These are phyloP conservation scores for Pseudopipra pipra DNA, from an alignment of 2,113 vertebrate genomes.

Conservation along the genomic window DNA sequence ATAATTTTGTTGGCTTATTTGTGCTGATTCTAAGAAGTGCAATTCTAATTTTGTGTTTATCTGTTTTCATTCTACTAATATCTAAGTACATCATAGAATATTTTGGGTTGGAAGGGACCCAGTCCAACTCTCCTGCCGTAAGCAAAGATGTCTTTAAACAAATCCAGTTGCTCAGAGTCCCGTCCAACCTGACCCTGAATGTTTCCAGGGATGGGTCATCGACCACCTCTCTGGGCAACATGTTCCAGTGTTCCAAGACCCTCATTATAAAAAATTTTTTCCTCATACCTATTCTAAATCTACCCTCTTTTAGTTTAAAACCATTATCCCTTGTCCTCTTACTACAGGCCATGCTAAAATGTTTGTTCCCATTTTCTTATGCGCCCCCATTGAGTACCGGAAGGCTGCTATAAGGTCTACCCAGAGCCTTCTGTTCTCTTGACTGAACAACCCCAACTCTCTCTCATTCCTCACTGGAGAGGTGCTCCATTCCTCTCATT, in stretches of 20 bases:
- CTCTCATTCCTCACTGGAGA: neutral
- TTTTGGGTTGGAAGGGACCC: neutral
- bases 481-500: neutral
- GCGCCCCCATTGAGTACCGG: neutral
- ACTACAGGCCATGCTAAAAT: neutral
- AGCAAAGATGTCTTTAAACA: neutral
- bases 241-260: neutral
- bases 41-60: neutral
- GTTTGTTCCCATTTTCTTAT: neutral
- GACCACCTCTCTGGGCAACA: neutral
- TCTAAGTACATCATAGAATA: neutral
- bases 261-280: neutral
- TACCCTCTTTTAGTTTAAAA: neutral
- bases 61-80: neutral
- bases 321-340: neutral
- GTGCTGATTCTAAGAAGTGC: neutral
- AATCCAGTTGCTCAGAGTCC: neutral
- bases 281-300: neutral
- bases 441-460: fast-evolving
- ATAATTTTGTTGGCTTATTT: neutral
- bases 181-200: neutral
- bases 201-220: neutral
- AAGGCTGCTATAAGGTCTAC: neutral
- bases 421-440: neutral
- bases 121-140: no score